phyloP scores from a whole-genome alignment of 2,888 invertebrate genomes.

The Cordilura impudica region DNA sequence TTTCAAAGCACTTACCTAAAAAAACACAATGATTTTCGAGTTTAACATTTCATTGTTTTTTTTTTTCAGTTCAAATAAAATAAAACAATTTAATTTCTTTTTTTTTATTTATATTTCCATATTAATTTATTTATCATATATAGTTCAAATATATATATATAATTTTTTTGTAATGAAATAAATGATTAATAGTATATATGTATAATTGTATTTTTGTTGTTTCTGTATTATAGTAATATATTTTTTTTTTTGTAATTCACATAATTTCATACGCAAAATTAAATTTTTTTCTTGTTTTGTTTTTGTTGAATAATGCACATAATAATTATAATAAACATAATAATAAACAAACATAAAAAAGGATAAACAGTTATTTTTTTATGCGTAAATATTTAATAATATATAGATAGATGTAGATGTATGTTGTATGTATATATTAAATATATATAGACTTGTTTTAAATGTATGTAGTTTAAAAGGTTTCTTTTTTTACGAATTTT shows the following conservation, averaged over 20 bases:
- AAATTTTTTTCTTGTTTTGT: constrained; percentile 11
- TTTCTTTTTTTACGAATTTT: constrained; percentile 5
- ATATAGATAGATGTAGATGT: constrained; percentile 60
- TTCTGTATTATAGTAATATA: constrained; percentile 20
- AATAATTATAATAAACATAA: constrained; percentile 47
- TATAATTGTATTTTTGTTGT: constrained; percentile 48
- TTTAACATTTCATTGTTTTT: background rate
- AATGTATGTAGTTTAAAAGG: constrained; percentile 40
- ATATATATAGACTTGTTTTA: constrained; percentile 47
- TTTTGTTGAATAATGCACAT: constrained; percentile 52
- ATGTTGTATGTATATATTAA: constrained; percentile 39
- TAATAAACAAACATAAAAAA: constrained; percentile 59
- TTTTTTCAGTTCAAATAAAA: constrained; percentile 35
- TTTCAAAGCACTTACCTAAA: too few relatives aligned
- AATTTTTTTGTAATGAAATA: constrained; percentile 48
- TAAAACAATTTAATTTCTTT: constrained; percentile 7
- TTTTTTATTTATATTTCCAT: constrained; percentile 58
- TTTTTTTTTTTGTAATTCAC: constrained; percentile 45
- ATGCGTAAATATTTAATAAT: constrained; percentile 50
- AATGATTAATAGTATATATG: constrained; percentile 40
- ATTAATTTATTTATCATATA: constrained; percentile 60
- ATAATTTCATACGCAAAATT: constrained; percentile 29
- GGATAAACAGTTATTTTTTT: constrained; percentile 42
- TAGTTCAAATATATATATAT: constrained; percentile 54
- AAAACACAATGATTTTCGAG: background rate